Evolutionary conservation across 1,140 invertebrate species (phyloP).

Genomic region (Drosophila pruinosa): DNA sequence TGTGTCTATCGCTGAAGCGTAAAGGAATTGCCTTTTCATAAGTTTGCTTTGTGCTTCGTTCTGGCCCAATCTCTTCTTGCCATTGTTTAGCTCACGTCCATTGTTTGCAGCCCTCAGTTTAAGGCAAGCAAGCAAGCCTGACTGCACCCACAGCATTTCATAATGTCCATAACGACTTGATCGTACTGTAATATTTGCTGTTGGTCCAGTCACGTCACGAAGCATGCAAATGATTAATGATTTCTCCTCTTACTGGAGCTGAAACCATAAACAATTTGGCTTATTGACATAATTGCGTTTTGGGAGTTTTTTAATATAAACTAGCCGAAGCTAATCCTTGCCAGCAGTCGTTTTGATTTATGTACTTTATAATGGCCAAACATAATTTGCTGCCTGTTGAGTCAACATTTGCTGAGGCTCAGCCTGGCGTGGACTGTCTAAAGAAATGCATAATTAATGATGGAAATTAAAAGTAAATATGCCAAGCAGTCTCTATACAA

Average conservation of each 20-base stretch:
- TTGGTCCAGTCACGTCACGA: constrained; percentile 19
- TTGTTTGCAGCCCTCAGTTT: constrained; percentile 55
- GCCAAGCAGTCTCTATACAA: constrained; percentile 7
- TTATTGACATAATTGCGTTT: constrained; percentile 69
- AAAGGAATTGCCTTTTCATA: constrained; percentile 45
- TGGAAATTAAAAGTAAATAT: constrained; percentile 75
- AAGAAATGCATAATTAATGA: constrained; percentile 76
- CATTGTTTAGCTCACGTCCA: constrained; percentile 26
- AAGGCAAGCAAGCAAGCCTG: constrained; percentile 14
- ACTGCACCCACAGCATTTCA: constrained; percentile 10
- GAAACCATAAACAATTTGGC: constrained; percentile 62
- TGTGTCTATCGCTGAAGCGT: constrained; percentile 28
- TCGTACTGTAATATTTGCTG: constrained; percentile 3
- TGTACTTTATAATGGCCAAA: constrained; percentile 56
- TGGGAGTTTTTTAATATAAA: constrained; percentile 45
- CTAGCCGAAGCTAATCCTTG: constrained; percentile 41
- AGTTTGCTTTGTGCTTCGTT: constrained; percentile 10
- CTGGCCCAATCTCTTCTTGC: constrained; percentile 3
- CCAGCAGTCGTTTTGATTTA: constrained; percentile 42
- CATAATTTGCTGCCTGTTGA: constrained; percentile 51
- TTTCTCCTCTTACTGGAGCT: not conserved
- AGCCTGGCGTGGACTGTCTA: not conserved
- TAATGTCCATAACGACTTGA: not conserved
- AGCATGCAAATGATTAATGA: constrained; percentile 69
- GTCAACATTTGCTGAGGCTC: constrained; percentile 56